These are phyloP conservation scores for Nomada fabriciana DNA, from an alignment of 2,888 invertebrate species.

Conservation along the genomic window DNA sequence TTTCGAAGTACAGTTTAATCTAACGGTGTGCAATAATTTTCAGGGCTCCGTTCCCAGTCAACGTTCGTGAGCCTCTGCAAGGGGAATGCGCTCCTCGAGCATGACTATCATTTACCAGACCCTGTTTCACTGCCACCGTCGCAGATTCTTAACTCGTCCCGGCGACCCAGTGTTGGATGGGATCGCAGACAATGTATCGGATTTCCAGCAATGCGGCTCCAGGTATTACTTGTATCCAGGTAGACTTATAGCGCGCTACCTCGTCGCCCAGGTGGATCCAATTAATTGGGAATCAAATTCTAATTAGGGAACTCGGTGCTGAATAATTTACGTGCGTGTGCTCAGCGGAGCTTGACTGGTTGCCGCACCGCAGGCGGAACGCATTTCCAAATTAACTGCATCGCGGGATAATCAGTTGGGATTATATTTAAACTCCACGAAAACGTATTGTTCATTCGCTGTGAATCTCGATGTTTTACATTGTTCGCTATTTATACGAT, in stretches of 20 bases:
- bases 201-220: conserved; percentile 28
- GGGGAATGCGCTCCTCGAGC: conserved; percentile 78
- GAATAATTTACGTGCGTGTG: conserved; percentile 58
- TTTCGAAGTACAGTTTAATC: not conserved
- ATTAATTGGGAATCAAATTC: conserved; percentile 67
- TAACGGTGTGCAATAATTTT: conserved; percentile 2
- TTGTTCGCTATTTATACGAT: not conserved
- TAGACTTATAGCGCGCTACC: conserved; percentile 10
- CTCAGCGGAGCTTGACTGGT: conserved; percentile 35
- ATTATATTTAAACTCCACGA: conserved; percentile 18
- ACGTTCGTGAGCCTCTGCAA: conserved; percentile 74
- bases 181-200: conserved; percentile 42
- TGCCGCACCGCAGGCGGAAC: conserved; percentile 44
- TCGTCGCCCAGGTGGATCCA: conserved; percentile 53
- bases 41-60: conserved; percentile 16
- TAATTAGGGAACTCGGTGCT: conserved; percentile 60
- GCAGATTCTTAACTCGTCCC: conserved; percentile 65
- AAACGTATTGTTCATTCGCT: no score
- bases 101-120: conserved; percentile 78
- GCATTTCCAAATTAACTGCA: conserved; percentile 56
- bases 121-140: conserved; percentile 66
- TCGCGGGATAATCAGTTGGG: conserved; percentile 3
- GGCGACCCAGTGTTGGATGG: conserved; percentile 36
- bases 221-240: conserved; percentile 30
- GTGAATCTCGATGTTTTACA: not conserved